phyloP scores from a whole-genome alignment of 2,888 invertebrate species.

The Gymnoscelis rufifasciata region DNA sequence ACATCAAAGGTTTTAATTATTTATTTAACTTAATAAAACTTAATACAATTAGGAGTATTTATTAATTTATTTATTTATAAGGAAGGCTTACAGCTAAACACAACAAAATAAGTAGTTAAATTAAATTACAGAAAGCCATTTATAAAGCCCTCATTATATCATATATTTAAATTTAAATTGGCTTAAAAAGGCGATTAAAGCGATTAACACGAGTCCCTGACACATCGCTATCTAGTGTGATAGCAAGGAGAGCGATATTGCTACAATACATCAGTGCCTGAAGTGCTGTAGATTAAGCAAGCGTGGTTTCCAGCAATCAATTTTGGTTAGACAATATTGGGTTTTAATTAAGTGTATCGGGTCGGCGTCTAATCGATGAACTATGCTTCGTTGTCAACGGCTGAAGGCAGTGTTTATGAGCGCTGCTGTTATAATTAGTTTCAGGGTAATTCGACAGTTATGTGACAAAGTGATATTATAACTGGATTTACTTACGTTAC shows the following conservation, averaged over 20 bases:
- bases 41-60: too few relatives aligned
- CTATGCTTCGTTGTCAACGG: constrained; percentile 47
- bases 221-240: background rate
- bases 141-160: too few relatives aligned
- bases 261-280: constrained; percentile 31
- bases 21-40: too few relatives aligned
- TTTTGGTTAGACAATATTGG: constrained; percentile 78
- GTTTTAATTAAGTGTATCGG: constrained; percentile 76
- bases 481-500: too few relatives aligned
- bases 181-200: too few relatives aligned
- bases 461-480: background rate
- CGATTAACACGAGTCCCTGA: too few relatives aligned
- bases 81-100: too few relatives aligned
- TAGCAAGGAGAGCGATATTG: constrained; percentile 27
- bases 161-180: too few relatives aligned
- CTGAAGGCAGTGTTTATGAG: constrained; percentile 38
- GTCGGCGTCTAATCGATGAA: constrained; percentile 55
- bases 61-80: too few relatives aligned
- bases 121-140: too few relatives aligned
- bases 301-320: constrained; percentile 65
- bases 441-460: constrained; percentile 5
- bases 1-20: too few relatives aligned
- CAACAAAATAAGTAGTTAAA: too few relatives aligned
- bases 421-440: constrained; percentile 28
- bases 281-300: constrained; percentile 39